Base-by-base conservation (phyloP, 2,888 invertebrate species). In the Perithous albicinctus region DNA sequence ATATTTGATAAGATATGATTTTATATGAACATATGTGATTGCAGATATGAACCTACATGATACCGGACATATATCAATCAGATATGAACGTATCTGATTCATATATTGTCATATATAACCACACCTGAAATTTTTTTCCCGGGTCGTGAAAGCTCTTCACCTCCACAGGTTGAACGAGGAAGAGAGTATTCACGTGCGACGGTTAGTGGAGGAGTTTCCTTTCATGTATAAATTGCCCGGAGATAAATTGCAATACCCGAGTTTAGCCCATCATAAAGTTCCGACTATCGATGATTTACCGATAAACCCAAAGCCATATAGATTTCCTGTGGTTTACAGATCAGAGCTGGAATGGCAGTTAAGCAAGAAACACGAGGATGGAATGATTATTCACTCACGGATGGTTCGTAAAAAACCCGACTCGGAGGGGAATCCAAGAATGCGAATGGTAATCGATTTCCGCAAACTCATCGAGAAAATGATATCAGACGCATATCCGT, bases 401-500 rank as follows among this genome's bases (percentile, higher is more conserved):
- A 74, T 86, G 8, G 83, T 86, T 77, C 85, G 4, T 84, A 85
- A 64, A 85, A n/a, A 87, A 54, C 5, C 74, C 7, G 87, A 88
- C 51, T 82, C 86, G 15, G 79, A 80, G 8, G 86, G 87, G 1
- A 76, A 84, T 41, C 76, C 66, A n/a, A 54, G 76, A 20, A 86
- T 78, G 85, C 77, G 86, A 29, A 64, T 86, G 64, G 86, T 87
- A 8, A 82, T 86, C 15, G n/a, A n/a, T n/a, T n/a, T n/a, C n/a
- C n/a, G n/a, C n/a, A n/a, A n/a, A n/a, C n/a, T n/a, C n/a, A n/a
- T n/a, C n/a, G n/a, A n/a, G n/a, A n/a, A n/a, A n/a, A n/a, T n/a
- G n/a, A n/a, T n/a, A n/a, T n/a, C n/a, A n/a, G n/a, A n/a, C n/a
- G n/a, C n/a, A n/a, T n/a, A n/a, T n/a, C n/a, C n/a, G n/a, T n/a